Conservation (phyloP, 2,888 invertebrate species). For the Polyommatus icarus region DNA sequence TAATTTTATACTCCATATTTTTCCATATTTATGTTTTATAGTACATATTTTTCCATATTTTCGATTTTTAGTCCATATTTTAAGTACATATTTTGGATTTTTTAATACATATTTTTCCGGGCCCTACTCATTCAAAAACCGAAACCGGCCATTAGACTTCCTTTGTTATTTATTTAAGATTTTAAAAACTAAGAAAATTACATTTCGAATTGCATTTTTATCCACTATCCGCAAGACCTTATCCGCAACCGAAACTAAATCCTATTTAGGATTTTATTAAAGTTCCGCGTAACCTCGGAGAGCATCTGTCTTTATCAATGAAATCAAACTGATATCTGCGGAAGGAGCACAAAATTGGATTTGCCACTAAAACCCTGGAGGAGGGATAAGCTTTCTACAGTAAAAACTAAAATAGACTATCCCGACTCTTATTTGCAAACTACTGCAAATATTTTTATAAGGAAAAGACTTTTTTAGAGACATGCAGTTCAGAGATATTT, state of each 20-base stretch:
- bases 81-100: too few species aligned
- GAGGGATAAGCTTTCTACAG: not conserved
- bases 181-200: not conserved
- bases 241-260: slow-evolving; percentile 5
- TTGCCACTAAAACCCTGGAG: slow-evolving; percentile 10
- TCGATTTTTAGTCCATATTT: too few species aligned
- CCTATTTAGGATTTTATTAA: not conserved
- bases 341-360: slow-evolving; percentile 6
- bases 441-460: too few species aligned
- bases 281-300: not conserved
- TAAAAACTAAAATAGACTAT: not conserved
- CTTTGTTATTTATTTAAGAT: not conserved
- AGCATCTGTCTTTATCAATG: slow-evolving; percentile 28
- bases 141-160: not conserved
- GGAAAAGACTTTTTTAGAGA: too few species aligned
- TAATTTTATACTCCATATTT: too few species aligned
- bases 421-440: not conserved
- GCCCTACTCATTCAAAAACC: too few species aligned
- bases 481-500: too few species aligned
- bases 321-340: slow-evolving; percentile 16
- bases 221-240: not conserved
- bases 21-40: too few species aligned
- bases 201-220: not conserved
- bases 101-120: too few species aligned
- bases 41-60: too few species aligned